Evolutionary conservation across 2,888 invertebrate genomes (phyloP).

Genomic region (Epistrophe grossulariae): DNA sequence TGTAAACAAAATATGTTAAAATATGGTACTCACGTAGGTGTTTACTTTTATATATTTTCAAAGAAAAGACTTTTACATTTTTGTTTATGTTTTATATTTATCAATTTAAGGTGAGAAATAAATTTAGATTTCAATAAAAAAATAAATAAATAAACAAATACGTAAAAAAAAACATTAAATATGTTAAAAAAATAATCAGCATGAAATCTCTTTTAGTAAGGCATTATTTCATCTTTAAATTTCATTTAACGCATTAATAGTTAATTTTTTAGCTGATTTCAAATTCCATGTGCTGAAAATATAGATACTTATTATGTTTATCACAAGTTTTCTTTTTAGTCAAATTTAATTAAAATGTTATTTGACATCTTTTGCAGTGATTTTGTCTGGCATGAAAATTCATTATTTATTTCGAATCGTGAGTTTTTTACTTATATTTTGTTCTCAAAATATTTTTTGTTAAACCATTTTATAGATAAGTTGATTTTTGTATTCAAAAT

Average conservation of each 20-base stretch:
- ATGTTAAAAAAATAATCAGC: neutral
- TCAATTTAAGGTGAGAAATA: neutral
- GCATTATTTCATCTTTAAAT: conserved; percentile 18
- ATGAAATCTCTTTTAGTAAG: neutral
- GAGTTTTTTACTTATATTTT: neutral
- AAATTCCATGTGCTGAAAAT: conserved; percentile 47
- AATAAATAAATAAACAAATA: neutral
- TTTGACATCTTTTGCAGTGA: neutral
- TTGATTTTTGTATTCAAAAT: neutral
- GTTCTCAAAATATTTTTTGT: neutral
- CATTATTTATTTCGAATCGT: neutral
- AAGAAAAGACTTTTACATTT: neutral
- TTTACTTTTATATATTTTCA: neutral
- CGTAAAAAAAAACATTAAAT: neutral
- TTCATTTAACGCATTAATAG: neutral
- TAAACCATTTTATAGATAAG: neutral
- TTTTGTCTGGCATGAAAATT: conserved; percentile 16
- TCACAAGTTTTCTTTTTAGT: neutral
- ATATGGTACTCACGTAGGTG: neutral
- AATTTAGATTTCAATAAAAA: conserved; percentile 1
- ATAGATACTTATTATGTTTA: conserved; percentile 12
- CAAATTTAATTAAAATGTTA: neutral
- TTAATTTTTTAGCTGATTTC: conserved; percentile 17
- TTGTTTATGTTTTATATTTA: neutral
- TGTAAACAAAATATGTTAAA: too few species aligned